Conservation (phyloP, 2,888 invertebrate species). For the Tetranychus truncatus region DNA sequence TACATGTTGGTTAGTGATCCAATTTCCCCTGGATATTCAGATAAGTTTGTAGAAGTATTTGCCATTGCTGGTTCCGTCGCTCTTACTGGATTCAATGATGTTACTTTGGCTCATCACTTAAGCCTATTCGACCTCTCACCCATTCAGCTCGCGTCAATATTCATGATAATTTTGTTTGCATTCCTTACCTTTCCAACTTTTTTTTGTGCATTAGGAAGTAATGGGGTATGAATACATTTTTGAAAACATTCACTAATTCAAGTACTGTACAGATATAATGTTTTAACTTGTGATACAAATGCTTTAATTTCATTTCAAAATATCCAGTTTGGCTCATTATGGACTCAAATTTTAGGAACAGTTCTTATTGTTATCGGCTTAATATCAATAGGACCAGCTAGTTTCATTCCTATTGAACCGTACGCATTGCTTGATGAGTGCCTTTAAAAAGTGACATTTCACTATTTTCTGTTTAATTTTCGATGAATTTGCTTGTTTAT, state of each 20-base stretch:
- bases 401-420: slow-evolving; percentile 48
- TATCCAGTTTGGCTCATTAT: slow-evolving; percentile 17
- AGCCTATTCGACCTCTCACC: slow-evolving; percentile 44
- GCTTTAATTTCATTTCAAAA: neutral
- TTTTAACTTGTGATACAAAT: too few relatives aligned
- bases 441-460: too few relatives aligned
- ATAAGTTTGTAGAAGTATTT: slow-evolving; percentile 20
- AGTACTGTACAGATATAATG: too few relatives aligned
- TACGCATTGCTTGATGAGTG: slow-evolving; percentile 31
- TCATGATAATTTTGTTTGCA: slow-evolving; percentile 30
- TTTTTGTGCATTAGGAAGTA: too few relatives aligned
- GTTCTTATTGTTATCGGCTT: slow-evolving; percentile 42
- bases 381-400: slow-evolving; percentile 59
- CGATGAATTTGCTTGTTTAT: neutral
- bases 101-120: slow-evolving; percentile 73
- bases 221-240: too few relatives aligned
- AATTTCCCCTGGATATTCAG: slow-evolving; percentile 15
- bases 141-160: slow-evolving; percentile 54
- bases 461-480: neutral
- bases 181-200: too few relatives aligned
- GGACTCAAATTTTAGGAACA: slow-evolving; percentile 29
- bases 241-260: too few relatives aligned
- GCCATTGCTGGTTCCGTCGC: slow-evolving; percentile 23
- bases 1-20: neutral
- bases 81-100: slow-evolving; percentile 60